Evolutionary conservation across 2,888 invertebrate genomes (phyloP), one percentile per base, ranked within the genome.

Genomic region (Laspeyria flexula): DNA sequence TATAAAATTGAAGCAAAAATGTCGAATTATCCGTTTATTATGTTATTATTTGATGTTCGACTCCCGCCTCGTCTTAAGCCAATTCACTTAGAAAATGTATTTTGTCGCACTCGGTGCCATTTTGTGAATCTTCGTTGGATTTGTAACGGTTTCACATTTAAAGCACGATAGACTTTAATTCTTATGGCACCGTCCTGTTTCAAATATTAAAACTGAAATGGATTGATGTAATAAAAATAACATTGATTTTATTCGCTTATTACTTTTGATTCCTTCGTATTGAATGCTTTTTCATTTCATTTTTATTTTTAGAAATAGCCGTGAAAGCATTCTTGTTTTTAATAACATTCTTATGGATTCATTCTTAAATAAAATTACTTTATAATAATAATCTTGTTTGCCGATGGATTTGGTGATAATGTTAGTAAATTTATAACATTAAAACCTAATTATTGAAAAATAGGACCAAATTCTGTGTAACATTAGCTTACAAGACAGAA

Each of bases 1-100:
- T 73, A 64, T 65, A 60, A 79, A 75, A 77, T 73, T 75, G 63
- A 61, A 74, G 64, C 65, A 71, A 73, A 77, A 69, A 70, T 53
- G 34, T 58, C 50, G 66, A 72, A 73, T 75, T 69, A 72, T 74
- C 64, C 67, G 52, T 68, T 70, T 73, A 69, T 70, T 67, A 58
- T 69, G 60, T 71, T 71, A 66, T 71, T 73, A 68, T 78, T 77
- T 71, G 67, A 71, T 71, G 65, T 75, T 75, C 61, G 68, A 65
- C 54, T 70, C 57, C 46, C 54, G 53, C 43, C 50, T 56, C 62
- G 51, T 54, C 60, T 62, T 53, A 43, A 53, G 55, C 60, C 65
- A 58, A 64, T 69, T 70, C 73, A 62, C 43, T 66, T 41, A 76
- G 61, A 76, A 75, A 75, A 72, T 66, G 59, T 57, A 60, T 65